Conservation (phyloP, 2,113 vertebrate species). For the Xerus inauris region DNA sequence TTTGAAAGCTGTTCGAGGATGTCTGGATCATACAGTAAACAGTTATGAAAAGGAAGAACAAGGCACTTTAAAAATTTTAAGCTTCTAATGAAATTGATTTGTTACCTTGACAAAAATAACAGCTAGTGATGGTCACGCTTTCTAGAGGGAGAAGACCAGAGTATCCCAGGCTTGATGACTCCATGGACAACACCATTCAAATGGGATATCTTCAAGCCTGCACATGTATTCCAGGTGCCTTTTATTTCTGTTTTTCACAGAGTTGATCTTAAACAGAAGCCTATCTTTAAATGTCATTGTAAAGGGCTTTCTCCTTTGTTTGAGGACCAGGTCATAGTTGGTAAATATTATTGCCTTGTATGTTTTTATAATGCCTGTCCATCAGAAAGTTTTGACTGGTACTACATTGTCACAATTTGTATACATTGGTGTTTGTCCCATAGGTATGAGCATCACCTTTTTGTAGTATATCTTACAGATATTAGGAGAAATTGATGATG, state of each 20-base stretch:
- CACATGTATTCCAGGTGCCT: not conserved
- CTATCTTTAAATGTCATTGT: slow-evolving; percentile 55
- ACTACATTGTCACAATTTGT: not conserved
- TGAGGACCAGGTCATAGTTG: not conserved
- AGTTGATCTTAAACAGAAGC: slow-evolving; percentile 62
- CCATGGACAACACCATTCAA: not conserved
- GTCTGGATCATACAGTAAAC: slow-evolving; percentile 24
- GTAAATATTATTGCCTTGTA: slow-evolving; percentile 29
- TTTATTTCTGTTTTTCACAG: not conserved
- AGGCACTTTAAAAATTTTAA: not conserved
- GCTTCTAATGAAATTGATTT: slow-evolving; percentile 57
- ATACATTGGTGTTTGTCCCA: not conserved
- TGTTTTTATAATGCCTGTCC: slow-evolving; percentile 48
- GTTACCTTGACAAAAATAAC: not conserved
- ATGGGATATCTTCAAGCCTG: not conserved
- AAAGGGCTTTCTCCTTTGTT: slow-evolving; percentile 25
- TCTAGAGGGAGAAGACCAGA: not conserved
- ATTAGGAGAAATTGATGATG: slow-evolving; percentile 1
- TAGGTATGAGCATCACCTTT: not conserved
- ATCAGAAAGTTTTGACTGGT: not conserved
- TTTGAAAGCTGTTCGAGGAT: not conserved
- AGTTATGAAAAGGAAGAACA: not conserved
- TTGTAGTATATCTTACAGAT: not conserved
- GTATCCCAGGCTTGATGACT: not conserved
- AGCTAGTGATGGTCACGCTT: not conserved